Evolutionary conservation across 2,797 vertebrate genomes (phyloP), one percentile per base, ranked within the genome.

Genomic region (Anguilla obscura): DNA sequence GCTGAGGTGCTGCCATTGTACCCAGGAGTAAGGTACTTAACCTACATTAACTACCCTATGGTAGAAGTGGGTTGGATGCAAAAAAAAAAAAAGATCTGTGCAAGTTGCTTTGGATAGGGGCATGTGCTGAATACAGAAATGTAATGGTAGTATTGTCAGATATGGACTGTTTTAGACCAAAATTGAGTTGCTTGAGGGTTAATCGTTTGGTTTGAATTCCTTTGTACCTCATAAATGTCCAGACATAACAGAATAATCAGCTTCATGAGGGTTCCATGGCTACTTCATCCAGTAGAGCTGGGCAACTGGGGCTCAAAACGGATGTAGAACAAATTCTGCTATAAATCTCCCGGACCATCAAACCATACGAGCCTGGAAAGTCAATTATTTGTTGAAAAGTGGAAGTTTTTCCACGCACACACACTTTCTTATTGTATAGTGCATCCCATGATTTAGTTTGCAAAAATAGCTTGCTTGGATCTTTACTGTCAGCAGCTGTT

Each of bases 331-430:
- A 91, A 89, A 76, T 86, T 92, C 87, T 92, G 88, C 86, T 92
- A 0, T 94, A 93, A 95, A 95, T 94, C 93, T 93, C 88, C 87
- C 85, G 89, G 88, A 90, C 92, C 91, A 88, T 92, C 89, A 90
- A 88, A 88, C 86, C 92, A 87, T 89, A 56, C 66, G 79, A 89
- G 89, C 88, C 93, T 94, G 94, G 92, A 94, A 94, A 90, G 93
- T 50, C 89, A 89, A 94, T 94, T 93, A 94, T 88, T 88, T 92
- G 87, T 45, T 84, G 91, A 87, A 27, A 36, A 60, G n/a, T 63
- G 33, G 69, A 27, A 88, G 88, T 90, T 84, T 82, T 89, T 84
- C 56, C 85, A 87, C 86, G 33, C 52, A 52, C 50, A 30, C 89
- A 58, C 16, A 58, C 56, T 48, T 0, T 90, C 76, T 91, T 52